Percentiles rank a stretch among this genome's conserved stretches.
Evolutionary conservation across 2,113 vertebrate genomes (phyloP).

Genomic region (Ascaphus truei): DNA sequence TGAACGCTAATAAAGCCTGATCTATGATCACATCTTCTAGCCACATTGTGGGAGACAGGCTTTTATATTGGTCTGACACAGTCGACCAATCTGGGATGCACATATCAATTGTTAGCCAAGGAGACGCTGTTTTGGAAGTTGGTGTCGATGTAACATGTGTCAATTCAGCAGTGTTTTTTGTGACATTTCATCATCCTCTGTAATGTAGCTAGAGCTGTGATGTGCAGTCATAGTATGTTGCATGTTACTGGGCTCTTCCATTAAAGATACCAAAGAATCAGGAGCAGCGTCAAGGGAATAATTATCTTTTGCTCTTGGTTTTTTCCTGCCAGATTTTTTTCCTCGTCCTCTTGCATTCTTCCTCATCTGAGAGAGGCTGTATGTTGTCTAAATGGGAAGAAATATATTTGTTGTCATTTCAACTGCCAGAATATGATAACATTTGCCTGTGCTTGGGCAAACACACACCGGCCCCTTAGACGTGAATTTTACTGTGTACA

Average conservation of each 20-base stretch:
- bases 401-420: not conserved
- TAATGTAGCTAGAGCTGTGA: no score
- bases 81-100: not conserved
- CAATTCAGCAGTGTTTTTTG: not conserved
- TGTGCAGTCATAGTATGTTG: not conserved
- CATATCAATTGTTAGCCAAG: not conserved
- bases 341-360: no score
- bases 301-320: not conserved
- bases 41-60: not conserved
- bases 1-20: not conserved
- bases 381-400: no score
- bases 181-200: not conserved
- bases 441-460: not conserved
- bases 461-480: not conserved
- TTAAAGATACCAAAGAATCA: not conserved
- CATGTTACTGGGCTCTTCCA: not conserved
- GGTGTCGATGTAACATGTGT: not conserved
- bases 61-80: not conserved
- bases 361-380: not conserved
- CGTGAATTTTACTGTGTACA: not conserved
- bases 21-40: not conserved
- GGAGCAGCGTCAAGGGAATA: not conserved
- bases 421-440: not conserved
- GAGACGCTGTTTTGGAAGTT: not conserved
- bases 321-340: not conserved